Percentiles rank a stretch among this genome's conserved stretches.
Conservation (phyloP, 2,113 vertebrate species). For the Tragelaphus buxtoni region DNA sequence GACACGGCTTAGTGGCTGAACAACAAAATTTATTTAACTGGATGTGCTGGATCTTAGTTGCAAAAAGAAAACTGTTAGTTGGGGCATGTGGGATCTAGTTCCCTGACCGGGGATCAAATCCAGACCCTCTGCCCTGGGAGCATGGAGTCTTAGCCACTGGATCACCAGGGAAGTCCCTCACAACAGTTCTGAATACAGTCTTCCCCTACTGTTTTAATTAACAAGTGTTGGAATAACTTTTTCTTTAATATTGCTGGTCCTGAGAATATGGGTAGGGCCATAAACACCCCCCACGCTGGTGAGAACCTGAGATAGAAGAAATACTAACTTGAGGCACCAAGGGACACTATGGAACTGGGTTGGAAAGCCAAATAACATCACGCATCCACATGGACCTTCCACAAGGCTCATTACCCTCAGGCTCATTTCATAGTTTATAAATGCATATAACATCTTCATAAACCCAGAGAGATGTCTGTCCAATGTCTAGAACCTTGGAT, state of each 20-base stretch:
- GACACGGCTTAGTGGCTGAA: too few species aligned
- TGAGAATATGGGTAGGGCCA: neutral
- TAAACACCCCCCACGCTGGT: neutral
- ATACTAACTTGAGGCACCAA: neutral
- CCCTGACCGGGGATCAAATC: neutral
- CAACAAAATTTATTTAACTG: too few species aligned
- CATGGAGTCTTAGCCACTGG: neutral
- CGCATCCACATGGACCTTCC: neutral
- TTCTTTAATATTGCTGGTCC: neutral
- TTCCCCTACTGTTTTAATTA: neutral
- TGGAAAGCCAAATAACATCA: neutral
- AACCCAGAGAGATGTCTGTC: neutral
- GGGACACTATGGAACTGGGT: neutral
- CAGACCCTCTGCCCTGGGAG: neutral
- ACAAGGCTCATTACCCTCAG: neutral
- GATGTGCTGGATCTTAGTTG: too few species aligned
- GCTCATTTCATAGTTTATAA: neutral
- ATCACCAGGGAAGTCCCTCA: neutral
- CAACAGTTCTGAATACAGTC: neutral
- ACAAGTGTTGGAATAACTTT: neutral
- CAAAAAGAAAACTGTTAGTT: neutral
- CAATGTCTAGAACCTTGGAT: neutral
- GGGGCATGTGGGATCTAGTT: neutral
- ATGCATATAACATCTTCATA: neutral
- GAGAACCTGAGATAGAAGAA: neutral